Conservation (phyloP, 2,797 vertebrate genomes). For the Sebastes hubbsi region DNA sequence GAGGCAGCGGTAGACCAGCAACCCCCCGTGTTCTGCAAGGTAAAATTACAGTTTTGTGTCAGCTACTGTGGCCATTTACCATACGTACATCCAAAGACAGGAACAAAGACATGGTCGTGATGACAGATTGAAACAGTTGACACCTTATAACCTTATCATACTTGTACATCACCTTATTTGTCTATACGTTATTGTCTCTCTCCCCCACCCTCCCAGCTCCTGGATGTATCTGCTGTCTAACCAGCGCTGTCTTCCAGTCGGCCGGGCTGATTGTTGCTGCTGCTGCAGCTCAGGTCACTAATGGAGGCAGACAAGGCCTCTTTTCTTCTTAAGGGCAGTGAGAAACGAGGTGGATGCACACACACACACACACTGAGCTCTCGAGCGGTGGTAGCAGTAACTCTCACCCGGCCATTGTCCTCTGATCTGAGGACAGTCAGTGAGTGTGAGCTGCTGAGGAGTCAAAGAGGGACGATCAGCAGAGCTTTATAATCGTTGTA, state of each 20-base stretch:
- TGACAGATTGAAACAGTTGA: neutral
- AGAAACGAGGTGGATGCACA: constrained; percentile 47
- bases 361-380: constrained; percentile 28
- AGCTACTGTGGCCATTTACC: neutral
- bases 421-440: constrained; percentile 45
- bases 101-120: neutral
- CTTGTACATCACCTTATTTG: neutral
- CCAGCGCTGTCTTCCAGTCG: constrained; percentile 44
- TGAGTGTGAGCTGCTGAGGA: constrained; percentile 31
- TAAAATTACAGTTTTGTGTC: too few relatives aligned
- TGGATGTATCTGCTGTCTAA: constrained; percentile 25
- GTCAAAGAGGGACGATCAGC: constrained; percentile 23
- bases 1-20: too few relatives aligned
- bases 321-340: constrained; percentile 69
- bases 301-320: constrained; percentile 72
- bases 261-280: constrained; percentile 26
- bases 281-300: constrained; percentile 60
- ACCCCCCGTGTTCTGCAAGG: too few relatives aligned
- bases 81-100: too few relatives aligned
- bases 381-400: constrained; percentile 54
- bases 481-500: neutral
- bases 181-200: neutral
- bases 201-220: neutral
- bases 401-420: constrained; percentile 60
- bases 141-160: neutral